A percentile compares a stretch with the other conserved stretches of the same genome.
These are phyloP conservation scores for Zoanthus gigantus DNA, from an alignment of 92 coral and sea anemone species.

Conservation along the genomic window DNA sequence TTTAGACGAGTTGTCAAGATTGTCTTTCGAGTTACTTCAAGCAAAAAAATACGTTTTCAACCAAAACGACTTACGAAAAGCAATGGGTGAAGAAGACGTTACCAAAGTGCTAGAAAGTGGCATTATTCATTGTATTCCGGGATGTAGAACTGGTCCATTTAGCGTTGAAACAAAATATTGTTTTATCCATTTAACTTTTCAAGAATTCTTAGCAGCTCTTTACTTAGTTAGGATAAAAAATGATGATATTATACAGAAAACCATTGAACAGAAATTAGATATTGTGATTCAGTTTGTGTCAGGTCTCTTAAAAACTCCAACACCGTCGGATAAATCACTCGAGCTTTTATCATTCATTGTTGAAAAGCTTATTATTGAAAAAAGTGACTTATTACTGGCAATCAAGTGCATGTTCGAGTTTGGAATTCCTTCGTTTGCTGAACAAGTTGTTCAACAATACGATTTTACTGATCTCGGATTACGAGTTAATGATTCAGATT, in stretches of 20 bases:
- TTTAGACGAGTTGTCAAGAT: neutral
- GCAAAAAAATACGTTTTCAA: slow-evolving; percentile 1
- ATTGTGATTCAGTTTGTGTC: slow-evolving; percentile 6
- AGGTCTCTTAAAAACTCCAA: neutral
- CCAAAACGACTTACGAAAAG: neutral
- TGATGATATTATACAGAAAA: neutral
- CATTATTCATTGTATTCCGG: neutral
- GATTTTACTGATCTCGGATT: neutral
- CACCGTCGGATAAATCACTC: neutral
- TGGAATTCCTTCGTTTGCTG: neutral
- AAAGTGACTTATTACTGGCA: neutral
- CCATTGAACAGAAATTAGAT: neutral
- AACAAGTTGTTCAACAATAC: neutral
- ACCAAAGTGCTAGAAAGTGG: neutral
- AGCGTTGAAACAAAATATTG: neutral
- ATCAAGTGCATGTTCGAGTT: neutral
- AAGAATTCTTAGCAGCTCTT: slow-evolving; percentile 18
- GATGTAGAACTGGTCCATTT: slow-evolving; percentile 8
- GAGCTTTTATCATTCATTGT: neutral
- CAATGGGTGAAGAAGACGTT: neutral
- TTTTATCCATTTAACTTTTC: slow-evolving; percentile 21
- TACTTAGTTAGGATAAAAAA: neutral
- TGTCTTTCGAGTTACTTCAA: neutral
- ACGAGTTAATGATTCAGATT: too few relatives aligned
- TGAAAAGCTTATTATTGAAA: neutral